phyloP scores from a whole-genome alignment of 2,888 invertebrate species.

The Dynastes hyllus region DNA sequence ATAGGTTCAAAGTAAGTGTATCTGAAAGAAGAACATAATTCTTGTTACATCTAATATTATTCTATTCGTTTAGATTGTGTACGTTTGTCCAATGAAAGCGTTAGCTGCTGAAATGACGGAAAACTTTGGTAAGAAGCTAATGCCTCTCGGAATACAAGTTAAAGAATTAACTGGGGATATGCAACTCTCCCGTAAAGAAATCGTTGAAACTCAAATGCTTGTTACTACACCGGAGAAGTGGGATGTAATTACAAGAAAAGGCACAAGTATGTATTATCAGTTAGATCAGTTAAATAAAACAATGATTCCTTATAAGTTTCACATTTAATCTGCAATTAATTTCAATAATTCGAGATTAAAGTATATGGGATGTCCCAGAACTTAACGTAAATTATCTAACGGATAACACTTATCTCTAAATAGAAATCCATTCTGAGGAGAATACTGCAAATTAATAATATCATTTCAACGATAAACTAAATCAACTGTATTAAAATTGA shows the following conservation, averaged over 20 bases:
- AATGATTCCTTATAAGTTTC: no score
- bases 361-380: no score
- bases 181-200: constrained; percentile 95
- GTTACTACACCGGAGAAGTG: constrained; percentile 99
- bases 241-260: constrained; percentile 99
- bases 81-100: constrained; percentile 99
- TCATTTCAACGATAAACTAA: no score
- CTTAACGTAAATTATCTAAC: no score
- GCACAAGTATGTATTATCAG: constrained; percentile 75
- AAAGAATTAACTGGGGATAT: constrained; percentile 98
- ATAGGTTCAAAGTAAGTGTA: constrained; percentile 88
- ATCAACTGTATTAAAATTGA: no score
- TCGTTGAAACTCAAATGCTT: constrained; percentile 96
- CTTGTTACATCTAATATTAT: not conserved
- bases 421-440: no score
- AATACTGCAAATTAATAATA: no score
- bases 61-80: constrained; percentile 83
- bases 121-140: constrained; percentile 90
- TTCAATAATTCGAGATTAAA: no score
- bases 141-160: constrained; percentile 85
- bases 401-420: no score
- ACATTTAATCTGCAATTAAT: no score
- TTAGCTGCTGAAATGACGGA: constrained; percentile 98
- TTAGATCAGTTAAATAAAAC: no score
- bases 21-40: not conserved